Base-by-base conservation (phyloP, 2,888 invertebrate genomes). In the Pardosa pseudoannulata region DNA sequence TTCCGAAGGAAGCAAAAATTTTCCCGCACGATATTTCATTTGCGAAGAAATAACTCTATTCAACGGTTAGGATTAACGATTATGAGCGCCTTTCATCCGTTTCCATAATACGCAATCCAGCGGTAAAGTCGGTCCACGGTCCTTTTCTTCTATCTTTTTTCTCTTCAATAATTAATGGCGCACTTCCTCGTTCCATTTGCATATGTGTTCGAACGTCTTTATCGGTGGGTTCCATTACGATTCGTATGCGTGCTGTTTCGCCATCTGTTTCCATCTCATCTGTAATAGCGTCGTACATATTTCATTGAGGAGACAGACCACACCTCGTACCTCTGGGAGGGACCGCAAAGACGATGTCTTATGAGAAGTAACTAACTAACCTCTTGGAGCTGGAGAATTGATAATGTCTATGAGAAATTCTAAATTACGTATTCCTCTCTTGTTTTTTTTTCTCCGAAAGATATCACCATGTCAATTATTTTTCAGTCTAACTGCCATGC, bases 281-380 rank as follows among this genome's bases (percentile, higher is more conserved):
- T 19, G 19, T 75, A 82, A 82, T 82, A 75, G 70, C 75, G 23
- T 31, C 64, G 75, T 82, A 75, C 68, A 82, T 82, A 75, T 82
- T 82, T 82, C 75, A 82, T 82, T 29, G 68, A 6, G n/a, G 16
- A 36, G 32, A 28, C 28, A 67, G 70, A 64, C 81, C 81, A 82
- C 81, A 82, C 81, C 81, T 82, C 32, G 41, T 9, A 29, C n/a
- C 3, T 19, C n/a, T 19, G 36, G 36, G 36, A 67, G 67, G 36
- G 11, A 67, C n/a, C n/a, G 36, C 13, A 32, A 65, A 29, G 16
- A 64, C 13, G 13, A 28, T 32, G 56, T 56, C 23, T 56, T 56
- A 23, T 5, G 23, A 7, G 56, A 23, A 56, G 3, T n/a, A 19
- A 2, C 19, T 2, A 23, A 36, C 9, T n/a, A n/a, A 56, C 56